Percentiles rank a stretch among this genome's conserved stretches.
phyloP scores from a whole-genome alignment of 2,797 vertebrate species.

The Mormyrus proboscirostris region DNA sequence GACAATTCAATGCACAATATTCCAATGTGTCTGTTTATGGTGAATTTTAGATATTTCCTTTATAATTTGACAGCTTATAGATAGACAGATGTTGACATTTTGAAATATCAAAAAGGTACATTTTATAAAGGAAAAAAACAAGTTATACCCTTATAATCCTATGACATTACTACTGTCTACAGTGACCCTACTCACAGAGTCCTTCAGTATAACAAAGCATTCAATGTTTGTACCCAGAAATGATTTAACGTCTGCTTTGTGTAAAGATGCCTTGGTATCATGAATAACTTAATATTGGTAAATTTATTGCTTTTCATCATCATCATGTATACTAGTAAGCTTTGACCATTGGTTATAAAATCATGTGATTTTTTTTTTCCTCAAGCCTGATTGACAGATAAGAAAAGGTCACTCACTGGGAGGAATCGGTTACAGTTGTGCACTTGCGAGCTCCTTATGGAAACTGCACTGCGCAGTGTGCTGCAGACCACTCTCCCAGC shows the following conservation, averaged over 20 bases:
- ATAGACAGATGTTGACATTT: not conserved
- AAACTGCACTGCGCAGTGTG: conserved; percentile 33
- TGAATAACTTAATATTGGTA: not conserved
- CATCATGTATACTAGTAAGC: conserved; percentile 31
- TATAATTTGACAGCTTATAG: not conserved
- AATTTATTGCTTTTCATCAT: not conserved
- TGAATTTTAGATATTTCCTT: not conserved
- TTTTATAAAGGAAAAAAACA: not conserved
- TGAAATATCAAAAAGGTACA: not conserved
- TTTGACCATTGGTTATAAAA: conserved; percentile 35
- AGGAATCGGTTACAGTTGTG: conserved; percentile 48
- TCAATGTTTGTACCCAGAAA: not conserved
- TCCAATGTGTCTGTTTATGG: not conserved
- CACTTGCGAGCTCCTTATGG: conserved; percentile 33
- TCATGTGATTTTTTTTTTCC: not conserved
- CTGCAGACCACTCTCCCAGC: conserved; percentile 32
- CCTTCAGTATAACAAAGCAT: conserved; percentile 43
- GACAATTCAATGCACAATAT: not conserved
- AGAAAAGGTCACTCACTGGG: conserved; percentile 31
- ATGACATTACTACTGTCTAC: not conserved
- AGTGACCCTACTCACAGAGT: conserved; percentile 50
- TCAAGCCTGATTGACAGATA: not conserved
- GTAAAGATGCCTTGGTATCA: not conserved
- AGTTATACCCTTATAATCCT: not conserved
- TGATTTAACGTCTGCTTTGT: not conserved